Evolutionary conservation across 2,888 invertebrate genomes (phyloP), one percentile per base, ranked within the genome.

Genomic region (Drosophila sordidapex): DNA sequence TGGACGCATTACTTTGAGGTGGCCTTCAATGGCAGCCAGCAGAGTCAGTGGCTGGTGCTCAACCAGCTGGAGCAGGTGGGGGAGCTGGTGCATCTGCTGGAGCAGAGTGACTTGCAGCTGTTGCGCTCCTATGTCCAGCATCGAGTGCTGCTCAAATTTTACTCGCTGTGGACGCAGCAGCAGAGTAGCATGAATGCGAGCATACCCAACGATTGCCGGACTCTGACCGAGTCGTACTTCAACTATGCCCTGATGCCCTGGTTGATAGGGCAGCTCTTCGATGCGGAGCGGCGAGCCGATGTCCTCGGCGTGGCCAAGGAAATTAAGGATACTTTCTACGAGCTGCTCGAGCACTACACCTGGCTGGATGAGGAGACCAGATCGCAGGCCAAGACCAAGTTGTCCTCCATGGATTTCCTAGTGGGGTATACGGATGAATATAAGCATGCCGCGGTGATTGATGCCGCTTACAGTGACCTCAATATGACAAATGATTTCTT

Each of bases 291-390:
- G 2, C 87, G 92, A 0, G 89, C 91, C 0, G 92, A 92, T 69
- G 81, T 91, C 0, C 66, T 92, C 0, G 56, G 63, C 2, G 48
- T 92, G 4, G 90, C 92, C 0, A 87, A 84, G 40, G 74, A 87
- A 2, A 77, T 92, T 0, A 82, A 83, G 62, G 82, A 87, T 4
- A 91, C 90, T 0, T 92, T 92, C 61, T 91, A 91, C 53, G 81
- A 87, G 4, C 72, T 87, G 15, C 61, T 92, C n/a, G 89, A 87
- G 15, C 80, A 84, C 1, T 90, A 92, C 29, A 75, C 56, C 0
- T 92, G 92, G 92, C 64, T 92, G 61, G 92, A 92, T 40, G 89
- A 90, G 10, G 88, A 91, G n/a, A 92, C 92, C 0, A 85, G 87
- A 0, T 92, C 91, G 4, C 73, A 89, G 48, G 89, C 92, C 0